Evolutionary conservation across 2,888 invertebrate genomes (phyloP), one percentile per base, ranked within the genome.

Genomic region (Plusia festucae): DNA sequence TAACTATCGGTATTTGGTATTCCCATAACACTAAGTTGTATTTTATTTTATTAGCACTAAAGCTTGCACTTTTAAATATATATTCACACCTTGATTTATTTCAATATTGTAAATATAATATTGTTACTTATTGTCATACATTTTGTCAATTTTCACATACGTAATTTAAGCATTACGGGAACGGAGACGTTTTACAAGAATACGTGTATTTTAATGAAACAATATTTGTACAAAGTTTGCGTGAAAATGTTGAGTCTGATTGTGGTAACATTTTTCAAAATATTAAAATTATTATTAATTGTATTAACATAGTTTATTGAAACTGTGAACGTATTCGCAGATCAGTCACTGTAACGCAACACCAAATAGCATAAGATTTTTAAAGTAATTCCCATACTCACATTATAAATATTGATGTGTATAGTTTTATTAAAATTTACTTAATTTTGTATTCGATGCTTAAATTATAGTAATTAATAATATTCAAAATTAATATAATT

Each of bases 71-170:
- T 80, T 81, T 79, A 71, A 66, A 73, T 75, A 70, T 73, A 71
- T 64, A 78, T 70, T 70, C 79, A 82, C 79, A 68, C 76, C 81
- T 79, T 59, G 73, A 77, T 83, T 81, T 72, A 76, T 83, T 82
- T 80, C 74, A 71, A 3, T 64, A 65, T 63, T 89, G 88, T 90
- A 90, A 87, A 90, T 90, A 88, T 61, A 40, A 40, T n/a, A 81
- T 85, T 84, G 77, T 83, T 77, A 85, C 72, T 83, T 72, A 73
- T 73, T 79, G 76, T 83, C 78, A 64, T 80, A 82, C 78, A 82
- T 85, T 88, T 88, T 82, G 93, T 93, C 93, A 94, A 93, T 94
- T 93, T 85, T 88, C 88, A 89, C 88, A 91, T 93, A 92, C 93
- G 92, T 93, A 92, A 92, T 82, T 64, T 78, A 90, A 89, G 85